Evolutionary conservation across 2,888 invertebrate species (phyloP), one percentile per base, ranked within the genome.

Genomic region (Dolichomitus sp.): DNA sequence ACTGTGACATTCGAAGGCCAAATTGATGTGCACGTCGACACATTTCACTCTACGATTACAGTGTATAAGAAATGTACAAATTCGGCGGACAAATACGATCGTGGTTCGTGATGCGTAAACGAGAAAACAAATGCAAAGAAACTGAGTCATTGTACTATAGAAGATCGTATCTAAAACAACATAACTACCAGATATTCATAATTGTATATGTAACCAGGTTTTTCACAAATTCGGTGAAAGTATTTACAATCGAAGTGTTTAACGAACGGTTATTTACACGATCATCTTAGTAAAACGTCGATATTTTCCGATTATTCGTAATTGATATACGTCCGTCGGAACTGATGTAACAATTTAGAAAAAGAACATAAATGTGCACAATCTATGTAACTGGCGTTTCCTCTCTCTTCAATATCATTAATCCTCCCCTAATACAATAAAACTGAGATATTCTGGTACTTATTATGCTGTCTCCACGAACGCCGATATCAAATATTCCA

Each of bases 191-290:
- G 17, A 61, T 19, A 40, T 61, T 61, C 4, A 37, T 61, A 40
- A 69, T 69, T 42, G 9, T 54, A 40, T 27, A 40, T 27, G 23
- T 27, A n/a, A 37, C 37, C 54, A 27, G 27, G 14, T 27, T 23
- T 12, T 11, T n/a, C 4, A 12, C n/a, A 12, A 40, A 27, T 27
- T 40, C 11, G 37, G 7, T 42, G 23, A 37, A 42, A 23, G n/a
- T 54, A 70, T 70, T 70, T 42, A 70, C 54, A 70, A 42, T 70
- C 27, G 2, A 57, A 70, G 5, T 70, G 57, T 70, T 42, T n/a
- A 70, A 42, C 54, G 42, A 54, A 54, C 54, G 54, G 42, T 12
- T 69, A 69, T 69, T 69, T 52, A 69, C 52, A 54, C 69, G 37
- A 69, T 54, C 19, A 52, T 69, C 37, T 52, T 40, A 54, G 54